A percentile compares a stretch with the other conserved stretches of the same genome.
phyloP scores from a whole-genome alignment of 1,140 invertebrate species.

The Wiebesia pumilae region DNA sequence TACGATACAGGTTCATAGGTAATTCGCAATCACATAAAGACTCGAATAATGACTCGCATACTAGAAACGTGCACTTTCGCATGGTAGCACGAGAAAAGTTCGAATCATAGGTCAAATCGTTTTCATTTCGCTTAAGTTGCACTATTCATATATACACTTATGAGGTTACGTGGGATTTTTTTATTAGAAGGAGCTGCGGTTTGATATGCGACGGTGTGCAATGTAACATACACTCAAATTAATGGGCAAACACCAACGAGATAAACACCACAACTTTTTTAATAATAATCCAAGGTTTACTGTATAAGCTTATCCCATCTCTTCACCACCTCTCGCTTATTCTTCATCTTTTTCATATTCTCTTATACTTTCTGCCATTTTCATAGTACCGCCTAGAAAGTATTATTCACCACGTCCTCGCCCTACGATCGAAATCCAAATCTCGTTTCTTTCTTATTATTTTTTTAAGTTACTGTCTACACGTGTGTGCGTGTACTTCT shows the following conservation, averaged over 20 bases:
- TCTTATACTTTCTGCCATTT: not conserved
- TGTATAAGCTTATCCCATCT: conserved; percentile 45
- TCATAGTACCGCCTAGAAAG: not conserved
- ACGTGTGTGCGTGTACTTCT: not conserved
- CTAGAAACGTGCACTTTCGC: too few relatives aligned
- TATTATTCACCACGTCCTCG: not conserved
- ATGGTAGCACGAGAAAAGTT: not conserved
- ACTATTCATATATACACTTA: conserved; percentile 23
- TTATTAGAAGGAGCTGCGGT: conserved; percentile 35
- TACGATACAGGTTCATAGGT: too few relatives aligned
- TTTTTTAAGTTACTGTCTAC: not conserved
- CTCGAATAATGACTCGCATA: too few relatives aligned
- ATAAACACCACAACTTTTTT: conserved; percentile 65
- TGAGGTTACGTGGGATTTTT: not conserved
- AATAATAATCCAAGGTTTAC: conserved; percentile 60
- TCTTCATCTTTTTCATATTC: not conserved
- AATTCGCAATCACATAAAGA: too few relatives aligned
- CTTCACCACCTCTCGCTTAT: not conserved
- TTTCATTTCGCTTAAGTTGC: not conserved
- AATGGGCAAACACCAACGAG: conserved; percentile 59
- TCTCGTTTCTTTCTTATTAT: not conserved
- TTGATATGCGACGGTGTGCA: not conserved
- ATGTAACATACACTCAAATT: conserved; percentile 54
- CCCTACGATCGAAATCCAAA: conserved; percentile 10
- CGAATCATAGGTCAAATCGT: not conserved